Percentiles rank a stretch among this genome's conserved stretches.
Conservation (phyloP, 2,113 vertebrate genomes). For the Cyprinus carpio region DNA sequence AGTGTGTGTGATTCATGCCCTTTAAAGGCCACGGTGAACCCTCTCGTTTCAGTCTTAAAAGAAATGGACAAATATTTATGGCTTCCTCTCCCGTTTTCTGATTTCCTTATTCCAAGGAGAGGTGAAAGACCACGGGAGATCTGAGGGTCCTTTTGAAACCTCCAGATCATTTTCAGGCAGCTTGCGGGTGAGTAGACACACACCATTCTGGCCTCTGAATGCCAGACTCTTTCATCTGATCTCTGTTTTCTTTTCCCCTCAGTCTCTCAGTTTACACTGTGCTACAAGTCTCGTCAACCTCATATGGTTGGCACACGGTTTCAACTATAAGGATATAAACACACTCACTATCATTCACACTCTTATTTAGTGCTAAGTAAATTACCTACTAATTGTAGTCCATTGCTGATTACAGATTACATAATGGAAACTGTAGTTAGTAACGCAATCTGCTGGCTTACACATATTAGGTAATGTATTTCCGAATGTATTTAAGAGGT, state of each 20-base stretch:
- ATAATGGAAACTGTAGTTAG: too few relatives aligned
- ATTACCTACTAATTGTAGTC: too few relatives aligned
- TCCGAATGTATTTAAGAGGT: too few relatives aligned
- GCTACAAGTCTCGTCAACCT: neutral
- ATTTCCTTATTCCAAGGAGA: neutral
- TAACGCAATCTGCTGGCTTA: too few relatives aligned
- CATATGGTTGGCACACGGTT: neutral
- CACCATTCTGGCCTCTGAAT: neutral
- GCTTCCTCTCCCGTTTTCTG: neutral
- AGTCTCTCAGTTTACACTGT: neutral
- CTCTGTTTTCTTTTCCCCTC: neutral
- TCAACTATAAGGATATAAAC: too few relatives aligned
- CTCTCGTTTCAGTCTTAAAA: conserved; percentile 10
- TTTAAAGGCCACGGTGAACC: conserved; percentile 20
- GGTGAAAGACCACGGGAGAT: conserved; percentile 36
- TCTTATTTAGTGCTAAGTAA: too few relatives aligned
- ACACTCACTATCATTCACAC: too few relatives aligned
- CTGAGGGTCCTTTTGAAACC: conserved; percentile 14
- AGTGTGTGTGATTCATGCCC: conserved; percentile 13
- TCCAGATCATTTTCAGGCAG: conserved; percentile 27
- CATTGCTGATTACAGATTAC: too few relatives aligned
- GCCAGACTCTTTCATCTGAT: neutral
- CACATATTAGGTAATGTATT: too few relatives aligned
- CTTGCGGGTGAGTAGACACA: conserved; percentile 6
- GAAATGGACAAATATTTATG: conserved; percentile 2